Conservation (phyloP, 2,113 vertebrate species). For the Xenus cinereus region DNA sequence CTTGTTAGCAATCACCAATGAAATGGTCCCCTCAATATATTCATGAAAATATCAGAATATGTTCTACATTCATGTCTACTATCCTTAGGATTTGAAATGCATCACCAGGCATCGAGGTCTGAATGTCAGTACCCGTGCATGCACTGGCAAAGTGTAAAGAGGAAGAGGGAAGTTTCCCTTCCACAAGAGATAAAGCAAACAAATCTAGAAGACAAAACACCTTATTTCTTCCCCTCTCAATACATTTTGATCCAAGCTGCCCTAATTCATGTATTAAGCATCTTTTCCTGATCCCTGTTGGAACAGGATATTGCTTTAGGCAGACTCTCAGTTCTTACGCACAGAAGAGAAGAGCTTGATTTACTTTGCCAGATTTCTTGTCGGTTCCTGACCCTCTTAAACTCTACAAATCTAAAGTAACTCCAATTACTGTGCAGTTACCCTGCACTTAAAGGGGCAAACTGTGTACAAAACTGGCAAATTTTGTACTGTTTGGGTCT, state of each 20-base stretch:
- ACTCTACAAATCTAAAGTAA: background rate
- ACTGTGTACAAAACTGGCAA: fast-evolving
- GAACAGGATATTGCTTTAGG: background rate
- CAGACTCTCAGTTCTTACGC: background rate
- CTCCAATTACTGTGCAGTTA: background rate
- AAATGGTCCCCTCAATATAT: fast-evolving
- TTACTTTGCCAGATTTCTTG: background rate
- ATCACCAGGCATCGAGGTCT: background rate
- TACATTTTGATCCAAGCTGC: background rate
- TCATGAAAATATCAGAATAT: background rate
- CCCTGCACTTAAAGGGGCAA: background rate
- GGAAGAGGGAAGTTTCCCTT: background rate
- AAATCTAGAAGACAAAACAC: background rate
- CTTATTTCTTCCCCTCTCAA: background rate
- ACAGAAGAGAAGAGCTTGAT: background rate
- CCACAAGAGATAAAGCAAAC: background rate
- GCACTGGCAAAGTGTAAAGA: background rate
- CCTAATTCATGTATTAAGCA: background rate
- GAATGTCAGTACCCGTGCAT: fast-evolving
- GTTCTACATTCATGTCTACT: background rate
- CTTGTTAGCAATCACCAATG: background rate
- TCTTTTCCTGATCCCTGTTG: background rate
- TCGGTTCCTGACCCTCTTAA: background rate
- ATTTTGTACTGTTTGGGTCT: fast-evolving
- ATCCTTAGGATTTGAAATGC: background rate